Conservation (phyloP, 2,888 invertebrate genomes). For the Bimastos eiseni region DNA sequence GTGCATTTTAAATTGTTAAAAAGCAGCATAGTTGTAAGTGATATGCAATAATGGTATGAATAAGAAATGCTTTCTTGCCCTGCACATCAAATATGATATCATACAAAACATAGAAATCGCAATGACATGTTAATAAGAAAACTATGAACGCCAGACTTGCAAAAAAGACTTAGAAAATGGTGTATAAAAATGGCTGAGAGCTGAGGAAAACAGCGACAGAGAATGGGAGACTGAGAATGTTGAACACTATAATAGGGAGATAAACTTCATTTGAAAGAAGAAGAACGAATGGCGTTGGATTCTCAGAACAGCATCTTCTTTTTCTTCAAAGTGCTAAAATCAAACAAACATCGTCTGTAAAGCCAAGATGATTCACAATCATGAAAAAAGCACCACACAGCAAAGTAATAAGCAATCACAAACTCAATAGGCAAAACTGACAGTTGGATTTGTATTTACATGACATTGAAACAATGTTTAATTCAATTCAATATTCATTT, state of each 20-base stretch:
- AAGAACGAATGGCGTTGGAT: background rate
- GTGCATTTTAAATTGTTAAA: background rate
- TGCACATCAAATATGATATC: background rate
- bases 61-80: background rate
- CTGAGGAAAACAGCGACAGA: background rate
- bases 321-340: conserved; percentile 23
- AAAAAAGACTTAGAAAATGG: background rate
- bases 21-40: background rate
- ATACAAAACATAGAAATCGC: background rate
- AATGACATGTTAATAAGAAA: background rate
- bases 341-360: background rate
- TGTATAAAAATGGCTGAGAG: background rate
- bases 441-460: background rate
- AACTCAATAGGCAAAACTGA: background rate
- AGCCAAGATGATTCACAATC: background rate
- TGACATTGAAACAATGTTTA: too few relatives aligned
- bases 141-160: background rate
- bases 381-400: background rate
- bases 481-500: too few relatives aligned
- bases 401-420: background rate
- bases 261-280: background rate
- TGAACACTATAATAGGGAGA: background rate
- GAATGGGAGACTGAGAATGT: background rate
- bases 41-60: background rate
- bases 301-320: conserved; percentile 24